Evolutionary conservation across 2,113 vertebrate species (phyloP).

Genomic region (Callopanchax toddi): DNA sequence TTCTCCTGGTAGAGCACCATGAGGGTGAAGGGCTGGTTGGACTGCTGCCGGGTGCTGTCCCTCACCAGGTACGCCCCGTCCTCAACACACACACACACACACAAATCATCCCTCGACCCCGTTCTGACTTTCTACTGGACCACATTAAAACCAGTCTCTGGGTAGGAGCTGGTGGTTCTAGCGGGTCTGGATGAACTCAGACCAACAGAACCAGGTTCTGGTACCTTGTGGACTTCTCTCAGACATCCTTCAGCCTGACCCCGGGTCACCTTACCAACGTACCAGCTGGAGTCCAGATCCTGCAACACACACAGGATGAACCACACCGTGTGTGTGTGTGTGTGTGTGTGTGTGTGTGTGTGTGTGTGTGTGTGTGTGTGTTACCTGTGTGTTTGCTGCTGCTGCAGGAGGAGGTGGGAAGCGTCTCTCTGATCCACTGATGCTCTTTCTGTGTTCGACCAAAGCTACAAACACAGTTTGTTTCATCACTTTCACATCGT

Average conservation of each 20-base stretch:
- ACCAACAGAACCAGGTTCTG: too few relatives aligned
- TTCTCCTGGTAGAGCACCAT: constrained; percentile 94
- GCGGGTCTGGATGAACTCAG: too few relatives aligned
- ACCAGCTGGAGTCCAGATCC: constrained; percentile 85
- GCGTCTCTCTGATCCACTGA: constrained; percentile 59
- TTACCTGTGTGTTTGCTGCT: neutral
- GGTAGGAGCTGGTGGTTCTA: too few relatives aligned
- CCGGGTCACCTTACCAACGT: constrained; percentile 84
- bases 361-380: neutral
- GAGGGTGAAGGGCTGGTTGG: constrained; percentile 88
- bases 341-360: neutral
- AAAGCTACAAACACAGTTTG: constrained; percentile 45
- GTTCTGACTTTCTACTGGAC: too few relatives aligned
- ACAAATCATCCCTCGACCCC: too few relatives aligned
- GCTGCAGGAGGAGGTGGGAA: constrained; percentile 7
- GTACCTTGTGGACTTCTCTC: constrained; percentile 86
- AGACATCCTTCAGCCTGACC: constrained; percentile 88
- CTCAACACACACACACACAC: constrained; percentile 64
- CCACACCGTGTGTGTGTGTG: neutral
- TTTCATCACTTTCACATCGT: neutral
- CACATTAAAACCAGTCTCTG: too few relatives aligned
- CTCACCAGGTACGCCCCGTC: constrained; percentile 94
- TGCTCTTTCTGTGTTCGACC: constrained; percentile 59
- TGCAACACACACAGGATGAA: constrained; percentile 34
- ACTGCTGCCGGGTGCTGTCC: constrained; percentile 88